Evolutionary conservation across 2,888 invertebrate genomes (phyloP), one percentile per base, ranked within the genome.

Genomic region (Pandemis heparana): DNA sequence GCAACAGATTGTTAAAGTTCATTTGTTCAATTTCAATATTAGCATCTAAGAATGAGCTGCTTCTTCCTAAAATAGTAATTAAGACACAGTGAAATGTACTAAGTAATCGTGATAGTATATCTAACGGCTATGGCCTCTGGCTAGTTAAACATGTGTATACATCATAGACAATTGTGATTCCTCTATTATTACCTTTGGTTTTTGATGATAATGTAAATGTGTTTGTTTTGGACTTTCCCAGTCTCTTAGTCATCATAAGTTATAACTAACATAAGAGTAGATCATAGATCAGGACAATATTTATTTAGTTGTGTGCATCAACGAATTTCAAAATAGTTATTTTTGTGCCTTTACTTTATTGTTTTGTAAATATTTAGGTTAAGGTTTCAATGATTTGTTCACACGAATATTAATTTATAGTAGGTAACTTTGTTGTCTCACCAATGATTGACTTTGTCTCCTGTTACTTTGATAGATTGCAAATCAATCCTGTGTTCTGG

Each of bases 1-100:
- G 64, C 73, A 75, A 77, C 76, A 78, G 81, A 78, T 80, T 77
- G 76, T 69, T 67, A 59, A 61, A 46, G 63, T 60, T 70, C 46
- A 77, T 80, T 84, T 82, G 80, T 81, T 81, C 78, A 79, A 53
- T 53, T 82, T 77, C 77, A 76, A 70, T 82, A 78, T 78, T 78
- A 71, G 71, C 67, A 76, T 5, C 48, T 53, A 14, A 60, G 51
- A 53, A 59, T 39, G 48, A 43, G 65, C 63, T 67, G 23, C 14
- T 65, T 65, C 74, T 65, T 74, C 69, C 70, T 70, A 32, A 32
- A 32, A 74, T 65, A 65, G 63, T 69, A 53, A 10, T 48, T 53
- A 61, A 70, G 64, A 32, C 46, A 64, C 23, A 65, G 66, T n/a
- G 51, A 59, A 41, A 64, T 74, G 65, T 74, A 74, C 32, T 72